A percentile compares a stretch with the other conserved stretches of the same genome.
Evolutionary conservation across 1,140 invertebrate genomes (phyloP).

Genomic region (Drosophila melanogaster): Release_6_plus_ISO1_MT NC_004354.4:2997501-2998000

Average conservation of each 20-base stretch:
- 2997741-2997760: too few relatives aligned
- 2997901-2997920: too few relatives aligned
- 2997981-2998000: constrained; percentile 35
- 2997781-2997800: too few relatives aligned
- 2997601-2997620: constrained; percentile 19
- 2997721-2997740: not conserved
- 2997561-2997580: constrained; percentile 77
- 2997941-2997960: constrained; percentile 13
- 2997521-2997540: constrained; percentile 43
- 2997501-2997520: constrained; percentile 14
- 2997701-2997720: constrained; percentile 1
- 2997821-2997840: not conserved
- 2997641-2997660: constrained; percentile 67
- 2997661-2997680: constrained; percentile 79
- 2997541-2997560: constrained; percentile 66
- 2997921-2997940: constrained; percentile 10
- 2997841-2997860: too few relatives aligned
- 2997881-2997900: too few relatives aligned
- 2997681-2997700: constrained; percentile 46
- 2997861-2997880: too few relatives aligned
- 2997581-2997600: constrained; percentile 76
- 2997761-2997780: too few relatives aligned
- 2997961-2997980: constrained; percentile 36
- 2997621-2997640: not conserved
- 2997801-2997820: too few relatives aligned